phyloP scores from a whole-genome alignment of 2,888 invertebrate species.

The Axea sp. region DNA sequence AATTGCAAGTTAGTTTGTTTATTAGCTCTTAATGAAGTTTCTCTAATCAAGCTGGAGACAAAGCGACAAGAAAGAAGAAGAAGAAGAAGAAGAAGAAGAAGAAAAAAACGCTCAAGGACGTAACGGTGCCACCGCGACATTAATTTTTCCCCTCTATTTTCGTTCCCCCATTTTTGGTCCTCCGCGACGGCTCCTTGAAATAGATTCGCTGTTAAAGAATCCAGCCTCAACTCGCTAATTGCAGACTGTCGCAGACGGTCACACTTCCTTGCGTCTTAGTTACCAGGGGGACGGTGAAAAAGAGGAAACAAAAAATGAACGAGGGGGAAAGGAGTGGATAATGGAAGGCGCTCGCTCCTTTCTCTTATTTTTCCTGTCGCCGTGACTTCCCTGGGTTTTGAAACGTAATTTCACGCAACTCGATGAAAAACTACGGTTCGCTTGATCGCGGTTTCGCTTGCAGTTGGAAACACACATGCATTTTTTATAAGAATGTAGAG shows the following conservation, averaged over 20 bases:
- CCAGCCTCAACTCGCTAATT: constrained; percentile 34
- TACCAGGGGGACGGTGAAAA: constrained; percentile 10
- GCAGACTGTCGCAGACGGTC: constrained; percentile 38
- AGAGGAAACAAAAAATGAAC: constrained; percentile 5
- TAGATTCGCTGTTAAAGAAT: constrained; percentile 25
- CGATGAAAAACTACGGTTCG: constrained; percentile 25
- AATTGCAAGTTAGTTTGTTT: too few species aligned
- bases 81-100: too few species aligned
- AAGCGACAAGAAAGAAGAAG: too few species aligned
- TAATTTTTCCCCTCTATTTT: constrained; percentile 29
- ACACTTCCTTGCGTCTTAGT: constrained; percentile 47
- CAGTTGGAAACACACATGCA: constrained; percentile 6
- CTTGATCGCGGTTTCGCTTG: constrained; percentile 20
- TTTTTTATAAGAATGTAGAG: too few species aligned
- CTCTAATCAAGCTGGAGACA: constrained; percentile 1
- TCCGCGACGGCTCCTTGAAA: constrained; percentile 13
- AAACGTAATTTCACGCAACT: constrained; percentile 17
- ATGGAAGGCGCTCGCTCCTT: constrained; percentile 35
- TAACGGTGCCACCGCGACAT: not conserved
- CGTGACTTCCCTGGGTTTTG: constrained; percentile 6
- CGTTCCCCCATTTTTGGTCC: constrained; percentile 28
- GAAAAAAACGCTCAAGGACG: constrained; percentile 32
- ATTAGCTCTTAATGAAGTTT: too few species aligned
- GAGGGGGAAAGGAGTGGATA: constrained; percentile 25
- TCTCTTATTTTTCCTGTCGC: constrained; percentile 36